Evolutionary conservation across 1,140 invertebrate species (phyloP).

Genomic region (Wiebesia pumilae): DNA sequence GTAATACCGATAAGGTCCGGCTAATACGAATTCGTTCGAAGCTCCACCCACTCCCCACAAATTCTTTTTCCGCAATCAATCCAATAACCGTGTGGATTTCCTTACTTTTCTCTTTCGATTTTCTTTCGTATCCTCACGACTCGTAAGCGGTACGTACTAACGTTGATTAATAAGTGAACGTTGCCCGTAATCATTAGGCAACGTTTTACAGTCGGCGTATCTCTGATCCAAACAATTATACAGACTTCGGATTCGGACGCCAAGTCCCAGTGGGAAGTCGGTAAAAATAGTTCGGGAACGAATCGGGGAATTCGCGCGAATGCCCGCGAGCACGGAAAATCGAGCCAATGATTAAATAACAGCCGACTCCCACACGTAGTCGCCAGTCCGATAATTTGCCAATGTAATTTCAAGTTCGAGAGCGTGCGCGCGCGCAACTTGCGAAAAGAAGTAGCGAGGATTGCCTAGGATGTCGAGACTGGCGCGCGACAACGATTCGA

Average conservation of each 20-base stretch:
- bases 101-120: too few species aligned
- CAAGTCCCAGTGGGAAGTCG: not conserved
- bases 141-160: too few species aligned
- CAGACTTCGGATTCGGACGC: not conserved
- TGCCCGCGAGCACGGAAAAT: not conserved
- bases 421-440: not conserved
- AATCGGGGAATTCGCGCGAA: constrained; percentile 32
- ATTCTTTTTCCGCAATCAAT: too few species aligned
- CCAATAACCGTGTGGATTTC: too few species aligned
- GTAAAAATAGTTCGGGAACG: constrained; percentile 27
- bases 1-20: too few species aligned
- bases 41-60: not conserved
- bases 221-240: too few species aligned
- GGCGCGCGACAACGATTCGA: not conserved
- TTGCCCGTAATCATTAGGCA: too few species aligned
- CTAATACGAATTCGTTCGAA: not conserved
- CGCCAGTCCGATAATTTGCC: not conserved
- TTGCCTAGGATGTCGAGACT: not conserved
- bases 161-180: too few species aligned
- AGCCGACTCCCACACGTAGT: not conserved
- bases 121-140: too few species aligned
- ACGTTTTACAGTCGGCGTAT: too few species aligned
- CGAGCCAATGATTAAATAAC: constrained; percentile 15
- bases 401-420: constrained; percentile 47
- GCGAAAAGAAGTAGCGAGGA: not conserved